Base-by-base conservation (phyloP, 1,140 invertebrate species). In the Chionoecetes opilio region DNA sequence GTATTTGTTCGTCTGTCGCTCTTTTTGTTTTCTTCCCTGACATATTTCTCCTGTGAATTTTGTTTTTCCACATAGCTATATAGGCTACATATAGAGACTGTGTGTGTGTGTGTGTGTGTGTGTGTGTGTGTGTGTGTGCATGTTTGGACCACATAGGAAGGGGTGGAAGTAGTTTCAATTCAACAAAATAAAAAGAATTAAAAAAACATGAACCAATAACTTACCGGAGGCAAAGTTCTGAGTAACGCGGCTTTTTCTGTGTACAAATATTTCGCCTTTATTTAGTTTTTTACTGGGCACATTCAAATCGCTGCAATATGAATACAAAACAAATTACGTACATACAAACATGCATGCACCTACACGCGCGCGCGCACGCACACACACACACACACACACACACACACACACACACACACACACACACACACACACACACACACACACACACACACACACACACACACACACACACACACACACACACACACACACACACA, bases 111-210 rank as follows among this genome's bases (percentile, higher is more conserved):
- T 63, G 9, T 63, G 53, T 63, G 53, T 63, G 53, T 63, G 53
- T 63, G 53, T 63, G 53, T 63, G 53, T 63, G 53, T 63, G 53
- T 63, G 53, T 63, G 53, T 63, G 53, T 63, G 53, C 53, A 63
- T 63, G 9, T 2, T 63, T 21, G 53, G 6, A 21, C 53, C 53
- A 63, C 8, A 63, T 21, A 26, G 53, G 53, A 21, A 2, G 21
- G 53, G 38, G 38, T 41, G 38, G 38, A 41, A 41, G 53, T 63
- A 3, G 21, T 63, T 63, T 21, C 17, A 9, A 21, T 63, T 9
- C 21, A 63, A 26, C 17, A 63, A 63, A 63, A 63, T 8, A 63
- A 63, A 63, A 63, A 63, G 26, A 63, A 63, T 3, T 3, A 63
- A 63, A 63, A 2, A 63, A 21, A 21, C 21, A 21, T 63, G 21